These are phyloP conservation scores for Rhimphoctona megacephalus DNA, from an alignment of 2,888 invertebrate species.

Conservation along the genomic window DNA sequence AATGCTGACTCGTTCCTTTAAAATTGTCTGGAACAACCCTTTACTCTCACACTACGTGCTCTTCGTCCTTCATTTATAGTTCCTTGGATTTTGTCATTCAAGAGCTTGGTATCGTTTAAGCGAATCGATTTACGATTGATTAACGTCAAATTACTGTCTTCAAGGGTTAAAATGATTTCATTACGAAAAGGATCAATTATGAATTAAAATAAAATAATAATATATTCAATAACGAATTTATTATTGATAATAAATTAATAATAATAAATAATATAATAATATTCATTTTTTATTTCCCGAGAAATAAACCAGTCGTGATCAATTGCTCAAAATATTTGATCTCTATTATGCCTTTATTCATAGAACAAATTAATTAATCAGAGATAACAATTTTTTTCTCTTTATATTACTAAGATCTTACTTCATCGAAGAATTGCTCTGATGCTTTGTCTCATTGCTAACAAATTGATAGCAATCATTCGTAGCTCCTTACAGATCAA, in stretches of 20 bases:
- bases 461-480: slow-evolving; percentile 31
- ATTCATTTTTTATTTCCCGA: neutral
- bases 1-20: slow-evolving; percentile 50
- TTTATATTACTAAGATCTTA: neutral
- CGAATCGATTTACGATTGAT: slow-evolving; percentile 8
- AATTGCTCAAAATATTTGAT: neutral
- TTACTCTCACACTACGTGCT: slow-evolving; percentile 14
- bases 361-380: neutral
- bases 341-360: neutral
- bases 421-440: neutral
- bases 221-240: no score
- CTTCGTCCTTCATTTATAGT: neutral
- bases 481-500: neutral
- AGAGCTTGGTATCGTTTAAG: slow-evolving; percentile 8
- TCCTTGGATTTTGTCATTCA: slow-evolving; percentile 24
- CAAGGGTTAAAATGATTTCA: neutral
- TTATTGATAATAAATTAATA: no score
- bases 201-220: neutral
- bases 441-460: slow-evolving; percentile 4
- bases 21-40: slow-evolving; percentile 50
- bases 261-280: no score
- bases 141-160: slow-evolving; percentile 26
- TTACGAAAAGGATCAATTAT: neutral
- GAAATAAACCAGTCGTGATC: neutral
- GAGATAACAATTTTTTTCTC: neutral